Evolutionary conservation across 2,888 invertebrate species (phyloP), one percentile per base, ranked within the genome.

Genomic region (Lamproptera curius): DNA sequence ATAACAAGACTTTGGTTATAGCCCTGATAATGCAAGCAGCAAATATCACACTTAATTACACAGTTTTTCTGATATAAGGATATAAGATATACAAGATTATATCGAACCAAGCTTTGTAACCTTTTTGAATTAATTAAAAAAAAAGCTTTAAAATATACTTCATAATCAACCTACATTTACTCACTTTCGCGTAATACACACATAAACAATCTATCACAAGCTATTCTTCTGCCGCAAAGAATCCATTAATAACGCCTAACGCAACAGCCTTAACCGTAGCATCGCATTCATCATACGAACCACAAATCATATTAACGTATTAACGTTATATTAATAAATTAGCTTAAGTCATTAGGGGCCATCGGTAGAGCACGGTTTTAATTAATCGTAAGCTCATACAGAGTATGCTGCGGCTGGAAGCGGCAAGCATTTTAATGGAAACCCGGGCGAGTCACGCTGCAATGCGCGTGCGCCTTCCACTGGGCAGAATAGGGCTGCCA

Each of bases 381-480:
- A 37, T 51, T 53, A 51, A 58, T 52, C 49, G 48, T 43, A 41
- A 31, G 31, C 35, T 51, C 42, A 46, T 55, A 53, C 49, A 33
- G 49, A 48, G 48, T 48, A 39, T 49, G 49, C 57, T 57, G 53
- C 56, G 58, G 70, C 67, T 65, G 62, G 67, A 69, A 67, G 67
- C 71, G 64, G 77, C 71, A 78, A 77, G 74, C 67, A 76, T 78
- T 82, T 80, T 83, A 83, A 82, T 82, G 76, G 78, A 78, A 82
- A 72, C 77, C 61, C 57, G 62, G 64, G 62, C 71, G 48, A 68
- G 79, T 81, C 82, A 80, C 80, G 81, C 54, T 36, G 40, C 52
- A 54, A 55, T 56, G 73, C 73, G 70, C 73, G 63, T 64, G 73
- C 73, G 74, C 73, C 57, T 62, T 72, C 70, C 59, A 67, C 65